Base-by-base conservation (phyloP, 2,888 invertebrate species). In the Rhaphigaster nebulosa region DNA sequence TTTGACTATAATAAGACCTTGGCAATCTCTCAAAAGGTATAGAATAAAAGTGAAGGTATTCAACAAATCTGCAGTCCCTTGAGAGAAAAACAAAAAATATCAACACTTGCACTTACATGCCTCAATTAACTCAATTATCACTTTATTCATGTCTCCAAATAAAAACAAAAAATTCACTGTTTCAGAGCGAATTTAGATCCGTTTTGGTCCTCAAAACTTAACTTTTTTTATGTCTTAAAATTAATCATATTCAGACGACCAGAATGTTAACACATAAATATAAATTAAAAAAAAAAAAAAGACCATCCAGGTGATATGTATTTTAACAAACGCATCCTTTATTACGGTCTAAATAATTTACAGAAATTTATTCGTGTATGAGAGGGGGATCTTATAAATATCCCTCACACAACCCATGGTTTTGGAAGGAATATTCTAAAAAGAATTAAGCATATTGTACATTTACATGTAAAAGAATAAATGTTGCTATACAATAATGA, bases 301-400 rank as follows among this genome's bases (percentile, higher is more conserved):
- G 15, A 45, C 12, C 20, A n/a, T 84, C 45, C 41, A 84, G 84
- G 45, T 84, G 60, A 60, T 88, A 88, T 88, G 60, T 88, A 60
- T 60, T 88, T 60, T 89, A 89, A 89, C 89, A 89, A 89, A 89
- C 76, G 89, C 76, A 89, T 89, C 50, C 76, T 89, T 89, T 89
- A 89, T 89, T 89, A 80, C 65, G 89, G 80, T 89, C 89, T 89
- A 89, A 65, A 89, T 45, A 89, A 76, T 89, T 80, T 89, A 89
- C 89, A 89, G 89, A 70, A 76, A 34, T 89, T 76, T 89, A 52
- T 89, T 89, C n/a, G 26, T 88, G 88, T 65, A 88, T 88, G 88
- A 88, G 88, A 88, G 88, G 56, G 60, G 88, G 56, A 56, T 34
- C n/a, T 88, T 60, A 38, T 60, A 56, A 76, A 76, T 76, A 38